Conservation (phyloP, 2,113 vertebrate genomes). For the Diphyllodes magnificus region DNA sequence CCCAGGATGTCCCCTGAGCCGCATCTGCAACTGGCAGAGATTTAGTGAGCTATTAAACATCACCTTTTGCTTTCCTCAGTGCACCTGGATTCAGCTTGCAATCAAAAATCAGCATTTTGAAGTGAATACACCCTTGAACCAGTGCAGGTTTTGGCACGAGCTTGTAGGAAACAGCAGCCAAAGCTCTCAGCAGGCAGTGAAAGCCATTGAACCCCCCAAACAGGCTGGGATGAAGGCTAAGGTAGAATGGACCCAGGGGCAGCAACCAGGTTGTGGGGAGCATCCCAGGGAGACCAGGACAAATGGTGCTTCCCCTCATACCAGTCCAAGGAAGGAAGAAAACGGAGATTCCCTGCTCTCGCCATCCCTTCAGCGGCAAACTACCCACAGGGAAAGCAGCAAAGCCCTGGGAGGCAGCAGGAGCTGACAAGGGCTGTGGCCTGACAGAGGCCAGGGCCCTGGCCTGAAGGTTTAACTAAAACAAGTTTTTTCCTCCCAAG, state of each 20-base stretch:
- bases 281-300: background rate
- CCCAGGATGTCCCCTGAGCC: background rate
- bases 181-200: rapidly evolving
- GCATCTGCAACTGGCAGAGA: background rate
- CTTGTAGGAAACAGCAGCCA: background rate
- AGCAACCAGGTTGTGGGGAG: background rate
- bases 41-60: background rate
- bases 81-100: background rate
- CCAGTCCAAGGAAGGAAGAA: background rate
- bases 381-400: background rate
- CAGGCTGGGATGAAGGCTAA: background rate
- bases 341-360: background rate
- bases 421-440: background rate
- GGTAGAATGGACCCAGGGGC: background rate
- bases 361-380: rapidly evolving
- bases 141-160: background rate
- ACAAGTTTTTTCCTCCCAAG: background rate
- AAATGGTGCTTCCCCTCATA: background rate
- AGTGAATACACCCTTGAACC: background rate
- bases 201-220: background rate
- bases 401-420: background rate
- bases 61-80: background rate
- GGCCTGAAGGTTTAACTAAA: background rate
- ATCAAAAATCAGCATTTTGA: background rate
- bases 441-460: background rate